Conservation (phyloP, 2,888 invertebrate genomes). For the Acholoe squamosa region DNA sequence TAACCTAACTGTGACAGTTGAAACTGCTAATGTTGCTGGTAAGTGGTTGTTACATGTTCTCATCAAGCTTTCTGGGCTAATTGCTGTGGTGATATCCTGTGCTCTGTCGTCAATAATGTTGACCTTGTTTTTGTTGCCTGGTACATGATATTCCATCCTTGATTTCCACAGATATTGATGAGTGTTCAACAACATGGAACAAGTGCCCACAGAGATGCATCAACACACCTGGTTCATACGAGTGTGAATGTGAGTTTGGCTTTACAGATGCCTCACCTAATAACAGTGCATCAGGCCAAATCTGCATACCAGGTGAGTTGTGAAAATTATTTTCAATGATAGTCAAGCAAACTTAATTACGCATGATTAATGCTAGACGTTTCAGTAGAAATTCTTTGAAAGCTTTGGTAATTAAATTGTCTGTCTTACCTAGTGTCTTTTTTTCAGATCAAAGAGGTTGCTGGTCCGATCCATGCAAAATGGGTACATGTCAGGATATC, state of each 20-base stretch:
- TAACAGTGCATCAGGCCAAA: not conserved
- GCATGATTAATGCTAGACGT: not conserved
- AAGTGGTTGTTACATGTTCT: not conserved
- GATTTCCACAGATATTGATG: constrained; percentile 22
- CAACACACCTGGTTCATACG: not conserved
- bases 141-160: not conserved
- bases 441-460: not conserved
- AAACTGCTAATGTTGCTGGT: not conserved
- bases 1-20: not conserved
- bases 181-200: not conserved
- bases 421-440: not conserved
- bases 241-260: not conserved
- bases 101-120: not conserved
- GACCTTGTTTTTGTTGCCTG: not conserved
- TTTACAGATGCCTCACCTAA: not conserved
- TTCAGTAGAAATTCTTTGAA: not conserved
- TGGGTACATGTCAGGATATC: not conserved
- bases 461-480: not conserved
- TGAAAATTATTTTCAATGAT: not conserved
- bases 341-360: not conserved
- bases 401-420: not conserved
- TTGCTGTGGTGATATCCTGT: not conserved
- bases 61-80: not conserved
- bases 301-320: not conserved
- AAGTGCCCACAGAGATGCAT: not conserved